These are phyloP conservation scores for Agapornis canus DNA, from an alignment of 2,797 vertebrate genomes.

Conservation along the genomic window DNA sequence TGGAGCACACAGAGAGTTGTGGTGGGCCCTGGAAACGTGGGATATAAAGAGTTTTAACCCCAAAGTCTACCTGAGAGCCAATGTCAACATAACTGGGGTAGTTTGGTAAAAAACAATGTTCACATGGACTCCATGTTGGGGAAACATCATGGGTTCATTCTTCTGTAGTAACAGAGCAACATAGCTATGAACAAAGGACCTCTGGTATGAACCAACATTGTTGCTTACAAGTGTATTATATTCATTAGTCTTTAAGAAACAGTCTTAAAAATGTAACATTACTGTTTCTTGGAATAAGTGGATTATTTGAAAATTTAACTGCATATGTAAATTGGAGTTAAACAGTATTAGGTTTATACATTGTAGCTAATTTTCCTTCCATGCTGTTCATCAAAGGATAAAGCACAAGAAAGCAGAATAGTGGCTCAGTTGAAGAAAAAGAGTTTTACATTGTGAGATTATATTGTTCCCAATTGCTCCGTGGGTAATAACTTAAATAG, in stretches of 20 bases:
- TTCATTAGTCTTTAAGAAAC: background rate
- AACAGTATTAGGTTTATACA: background rate
- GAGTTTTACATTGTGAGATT: background rate
- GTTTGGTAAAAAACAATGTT: background rate
- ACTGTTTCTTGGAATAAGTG: background rate
- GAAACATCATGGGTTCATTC: background rate
- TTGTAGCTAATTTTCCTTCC: background rate
- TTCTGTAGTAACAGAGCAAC: background rate
- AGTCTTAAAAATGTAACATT: background rate
- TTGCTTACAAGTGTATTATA: background rate
- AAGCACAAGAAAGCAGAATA: background rate
- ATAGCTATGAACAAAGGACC: background rate
- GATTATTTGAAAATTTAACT: background rate
- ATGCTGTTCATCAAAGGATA: background rate
- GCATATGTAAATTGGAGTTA: background rate
- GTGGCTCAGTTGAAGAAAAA: background rate
- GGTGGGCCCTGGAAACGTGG: background rate
- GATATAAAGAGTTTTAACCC: background rate
- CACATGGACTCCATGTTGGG: background rate
- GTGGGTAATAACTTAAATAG: background rate
- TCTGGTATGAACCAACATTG: background rate
- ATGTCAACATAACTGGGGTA: background rate
- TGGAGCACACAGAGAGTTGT: background rate
- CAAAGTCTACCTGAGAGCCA: background rate
- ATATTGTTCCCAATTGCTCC: background rate